Conservation (phyloP, 2,113 vertebrate genomes). For the Psilopogon haemacephalus region DNA sequence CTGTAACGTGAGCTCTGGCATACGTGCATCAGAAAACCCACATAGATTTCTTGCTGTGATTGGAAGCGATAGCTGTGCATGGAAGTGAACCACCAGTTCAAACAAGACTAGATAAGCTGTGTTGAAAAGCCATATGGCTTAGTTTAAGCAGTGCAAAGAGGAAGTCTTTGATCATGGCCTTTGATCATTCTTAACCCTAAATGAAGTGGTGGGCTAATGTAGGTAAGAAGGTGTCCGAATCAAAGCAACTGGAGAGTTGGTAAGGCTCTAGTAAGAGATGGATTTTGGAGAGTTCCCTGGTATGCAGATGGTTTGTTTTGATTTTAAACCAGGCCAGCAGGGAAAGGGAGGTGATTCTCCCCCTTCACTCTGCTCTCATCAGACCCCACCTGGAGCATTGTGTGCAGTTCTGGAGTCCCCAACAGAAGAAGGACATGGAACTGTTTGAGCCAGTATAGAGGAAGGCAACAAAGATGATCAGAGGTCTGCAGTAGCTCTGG, state of each 20-base stretch:
- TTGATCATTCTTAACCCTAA: conserved; percentile 66
- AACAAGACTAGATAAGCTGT: conserved; percentile 69
- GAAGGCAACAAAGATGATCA: no score
- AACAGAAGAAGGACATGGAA: no score
- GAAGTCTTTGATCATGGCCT: conserved; percentile 69
- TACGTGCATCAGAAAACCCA: conserved; percentile 52
- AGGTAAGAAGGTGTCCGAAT: conserved; percentile 64
- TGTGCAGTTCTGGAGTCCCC: no score
- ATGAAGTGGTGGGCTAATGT: conserved; percentile 54
- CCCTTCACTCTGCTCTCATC: no score
- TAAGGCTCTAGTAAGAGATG: neutral
- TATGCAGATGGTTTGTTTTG: conserved; percentile 16
- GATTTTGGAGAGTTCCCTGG: conserved; percentile 23
- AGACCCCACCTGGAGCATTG: no score
- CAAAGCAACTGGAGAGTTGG: conserved; percentile 13
- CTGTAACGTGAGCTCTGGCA: conserved; percentile 38
- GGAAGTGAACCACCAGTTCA: conserved; percentile 53
- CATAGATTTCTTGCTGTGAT: conserved; percentile 43
- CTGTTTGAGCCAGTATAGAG: no score
- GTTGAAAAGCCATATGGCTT: conserved; percentile 66
- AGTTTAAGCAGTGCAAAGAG: conserved; percentile 56
- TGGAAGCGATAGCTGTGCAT: conserved; percentile 46
- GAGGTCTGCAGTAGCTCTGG: no score
- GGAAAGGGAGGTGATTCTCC: no score
- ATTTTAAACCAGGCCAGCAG: conserved; percentile 24